Conservation (phyloP, 2,888 invertebrate species). For the Andrena chrysosceles region DNA sequence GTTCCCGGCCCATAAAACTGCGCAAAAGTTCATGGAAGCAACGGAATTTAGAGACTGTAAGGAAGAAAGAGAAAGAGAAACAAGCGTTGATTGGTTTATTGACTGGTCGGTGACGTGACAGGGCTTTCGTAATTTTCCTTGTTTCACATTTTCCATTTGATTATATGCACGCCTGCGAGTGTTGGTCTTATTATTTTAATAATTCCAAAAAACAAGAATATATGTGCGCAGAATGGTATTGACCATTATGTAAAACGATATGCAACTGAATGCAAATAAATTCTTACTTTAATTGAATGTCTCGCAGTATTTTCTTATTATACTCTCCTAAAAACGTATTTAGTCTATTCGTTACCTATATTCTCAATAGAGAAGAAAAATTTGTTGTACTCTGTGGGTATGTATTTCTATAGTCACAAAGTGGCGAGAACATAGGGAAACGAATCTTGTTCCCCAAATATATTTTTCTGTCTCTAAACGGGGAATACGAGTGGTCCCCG, state of each 20-base stretch:
- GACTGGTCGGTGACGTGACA: constrained; percentile 86
- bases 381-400: no score
- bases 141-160: constrained; percentile 5
- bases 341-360: no score
- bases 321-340: no score
- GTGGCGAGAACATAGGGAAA: no score
- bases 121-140: not conserved
- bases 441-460: no score
- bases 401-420: no score
- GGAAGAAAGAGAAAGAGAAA: constrained; percentile 98
- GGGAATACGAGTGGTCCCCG: no score
- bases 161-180: not conserved
- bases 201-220: not conserved
- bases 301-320: not conserved
- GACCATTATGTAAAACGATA: not conserved
- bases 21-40: constrained; percentile 98
- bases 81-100: constrained; percentile 91
- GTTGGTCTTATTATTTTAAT: constrained; percentile 12
- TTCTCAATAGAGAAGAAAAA: no score
- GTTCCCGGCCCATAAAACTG: constrained; percentile 98
- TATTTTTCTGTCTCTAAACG: no score
- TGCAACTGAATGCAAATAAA: constrained; percentile 26
- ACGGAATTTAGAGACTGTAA: constrained; percentile 95
- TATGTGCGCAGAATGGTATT: not conserved
- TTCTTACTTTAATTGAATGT: constrained; percentile 22